Conservation (phyloP, 1,140 invertebrate species). For the Penaeus chinensis region DNA sequence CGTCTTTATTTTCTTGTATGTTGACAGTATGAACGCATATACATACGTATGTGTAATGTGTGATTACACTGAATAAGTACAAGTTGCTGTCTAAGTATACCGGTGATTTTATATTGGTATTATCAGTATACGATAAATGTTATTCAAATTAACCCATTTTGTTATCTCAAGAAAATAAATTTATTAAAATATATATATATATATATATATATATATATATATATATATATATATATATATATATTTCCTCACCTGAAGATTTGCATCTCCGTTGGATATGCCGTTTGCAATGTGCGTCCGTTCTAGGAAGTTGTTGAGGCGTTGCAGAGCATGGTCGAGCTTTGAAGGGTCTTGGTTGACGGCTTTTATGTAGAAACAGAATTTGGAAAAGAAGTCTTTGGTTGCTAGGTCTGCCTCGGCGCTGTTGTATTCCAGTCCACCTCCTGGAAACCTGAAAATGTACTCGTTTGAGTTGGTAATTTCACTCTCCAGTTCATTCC, state of each 20-base stretch:
- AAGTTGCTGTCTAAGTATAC: too few species aligned
- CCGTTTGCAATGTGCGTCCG: slow-evolving; percentile 17
- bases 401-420: slow-evolving; percentile 69
- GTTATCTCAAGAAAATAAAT: too few species aligned
- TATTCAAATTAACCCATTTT: too few species aligned
- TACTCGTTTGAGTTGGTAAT: too few species aligned
- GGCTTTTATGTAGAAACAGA: slow-evolving; percentile 74
- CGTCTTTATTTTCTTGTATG: too few species aligned
- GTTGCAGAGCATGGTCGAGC: slow-evolving; percentile 69
- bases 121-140: too few species aligned
- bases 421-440: slow-evolving; percentile 69
- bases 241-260: neutral
- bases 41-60: too few species aligned
- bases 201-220: neutral
- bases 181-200: neutral
- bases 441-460: slow-evolving; percentile 68
- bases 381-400: slow-evolving; percentile 74
- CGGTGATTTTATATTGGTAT: too few species aligned
- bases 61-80: too few species aligned
- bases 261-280: slow-evolving; percentile 18
- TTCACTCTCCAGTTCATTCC: too few species aligned
- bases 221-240: too few species aligned
- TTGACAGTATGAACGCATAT: too few species aligned
- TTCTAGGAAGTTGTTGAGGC: slow-evolving; percentile 69
- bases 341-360: slow-evolving; percentile 70